These are phyloP conservation scores for Dicaeum eximium DNA, from an alignment of 2,113 vertebrate genomes.

Conservation along the genomic window DNA sequence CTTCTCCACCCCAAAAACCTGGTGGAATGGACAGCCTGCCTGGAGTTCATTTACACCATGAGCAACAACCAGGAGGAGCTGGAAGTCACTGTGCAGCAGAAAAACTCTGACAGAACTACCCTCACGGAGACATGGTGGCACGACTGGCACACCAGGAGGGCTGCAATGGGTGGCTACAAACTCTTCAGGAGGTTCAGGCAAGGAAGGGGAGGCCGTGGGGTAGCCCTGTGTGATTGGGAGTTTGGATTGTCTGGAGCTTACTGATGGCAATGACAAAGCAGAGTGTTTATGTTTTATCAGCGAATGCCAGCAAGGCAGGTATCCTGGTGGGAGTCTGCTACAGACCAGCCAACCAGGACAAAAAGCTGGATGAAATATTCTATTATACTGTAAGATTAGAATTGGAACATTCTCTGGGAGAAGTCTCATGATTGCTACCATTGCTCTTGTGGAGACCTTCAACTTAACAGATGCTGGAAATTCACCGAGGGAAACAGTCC, in stretches of 20 bases:
- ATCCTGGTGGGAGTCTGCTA: neutral
- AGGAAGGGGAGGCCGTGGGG: neutral
- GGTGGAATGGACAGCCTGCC: neutral
- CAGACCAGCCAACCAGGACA: neutral
- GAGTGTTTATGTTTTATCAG: neutral
- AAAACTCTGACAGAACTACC: neutral
- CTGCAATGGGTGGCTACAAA: neutral
- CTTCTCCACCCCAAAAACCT: neutral
- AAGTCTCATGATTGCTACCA: fast-evolving
- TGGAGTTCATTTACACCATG: neutral
- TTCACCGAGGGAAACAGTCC: neutral
- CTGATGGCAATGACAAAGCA: neutral
- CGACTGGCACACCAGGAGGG: neutral
- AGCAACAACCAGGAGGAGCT: neutral
- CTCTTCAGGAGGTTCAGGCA: neutral
- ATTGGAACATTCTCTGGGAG: neutral
- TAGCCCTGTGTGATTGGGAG: neutral
- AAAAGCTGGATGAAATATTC: neutral
- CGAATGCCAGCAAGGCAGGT: neutral
- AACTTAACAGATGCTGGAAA: neutral
- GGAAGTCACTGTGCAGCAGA: neutral
- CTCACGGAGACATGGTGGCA: fast-evolving
- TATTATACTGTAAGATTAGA: neutral
- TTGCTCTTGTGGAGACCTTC: neutral
- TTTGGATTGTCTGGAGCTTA: neutral